These are phyloP conservation scores for Sporophila hypoxantha DNA, from an alignment of 2,113 vertebrate genomes.

Conservation along the genomic window DNA sequence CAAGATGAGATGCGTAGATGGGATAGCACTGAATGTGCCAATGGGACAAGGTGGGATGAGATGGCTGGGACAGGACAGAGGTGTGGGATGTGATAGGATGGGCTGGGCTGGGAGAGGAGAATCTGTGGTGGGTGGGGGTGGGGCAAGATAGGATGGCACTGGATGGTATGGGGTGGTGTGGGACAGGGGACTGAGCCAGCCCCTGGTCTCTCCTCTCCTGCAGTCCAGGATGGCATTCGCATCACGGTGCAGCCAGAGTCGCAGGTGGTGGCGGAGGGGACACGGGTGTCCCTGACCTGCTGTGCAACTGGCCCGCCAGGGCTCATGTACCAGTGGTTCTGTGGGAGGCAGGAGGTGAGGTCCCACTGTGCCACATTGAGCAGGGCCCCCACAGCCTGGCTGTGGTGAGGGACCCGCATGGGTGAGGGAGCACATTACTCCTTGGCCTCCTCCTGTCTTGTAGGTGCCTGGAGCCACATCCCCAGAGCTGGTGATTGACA, in stretches of 20 bases:
- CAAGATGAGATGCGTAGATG: too few species aligned
- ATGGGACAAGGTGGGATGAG: neutral
- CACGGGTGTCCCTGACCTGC: constrained; percentile 68
- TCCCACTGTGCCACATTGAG: accelerated
- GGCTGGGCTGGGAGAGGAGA: neutral
- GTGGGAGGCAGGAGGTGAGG: constrained; percentile 74
- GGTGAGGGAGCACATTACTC: neutral
- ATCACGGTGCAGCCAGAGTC: constrained; percentile 72
- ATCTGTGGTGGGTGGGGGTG: neutral
- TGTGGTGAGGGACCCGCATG: accelerated
- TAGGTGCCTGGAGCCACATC: constrained; percentile 67
- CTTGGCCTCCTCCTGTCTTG: neutral
- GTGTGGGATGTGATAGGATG: neutral
- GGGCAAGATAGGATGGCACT: neutral
- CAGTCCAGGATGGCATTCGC: constrained; percentile 65
- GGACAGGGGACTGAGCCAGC: neutral
- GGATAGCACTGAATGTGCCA: neutral
- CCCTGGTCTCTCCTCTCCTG: neutral
- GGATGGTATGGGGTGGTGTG: accelerated
- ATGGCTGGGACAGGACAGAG: neutral
- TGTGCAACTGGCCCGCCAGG: constrained; percentile 56
- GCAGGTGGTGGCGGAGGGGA: constrained; percentile 51
- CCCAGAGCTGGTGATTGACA: constrained; percentile 67
- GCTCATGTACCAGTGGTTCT: constrained; percentile 82
- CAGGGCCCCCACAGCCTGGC: accelerated